Conservation (phyloP, 2,797 vertebrate species). For the Nyctibius grandis region DNA sequence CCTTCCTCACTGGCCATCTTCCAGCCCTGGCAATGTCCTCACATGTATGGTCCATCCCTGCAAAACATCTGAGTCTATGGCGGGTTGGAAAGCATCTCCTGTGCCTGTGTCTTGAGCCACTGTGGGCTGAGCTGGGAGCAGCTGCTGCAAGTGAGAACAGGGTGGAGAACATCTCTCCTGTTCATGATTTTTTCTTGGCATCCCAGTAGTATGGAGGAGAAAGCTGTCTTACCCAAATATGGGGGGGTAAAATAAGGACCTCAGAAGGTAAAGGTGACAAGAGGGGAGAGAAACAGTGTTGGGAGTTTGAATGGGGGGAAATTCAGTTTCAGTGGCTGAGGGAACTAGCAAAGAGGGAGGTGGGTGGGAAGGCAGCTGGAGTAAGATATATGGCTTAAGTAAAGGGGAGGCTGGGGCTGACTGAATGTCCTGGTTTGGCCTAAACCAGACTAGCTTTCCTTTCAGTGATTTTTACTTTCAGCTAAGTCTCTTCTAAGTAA, state of each 20-base stretch:
- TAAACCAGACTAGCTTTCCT: too few species aligned
- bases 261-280: not conserved
- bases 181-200: not conserved
- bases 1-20: not conserved
- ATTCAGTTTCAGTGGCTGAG: not conserved
- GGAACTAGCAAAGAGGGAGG: not conserved
- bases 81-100: not conserved
- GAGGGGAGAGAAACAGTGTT: not conserved
- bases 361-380: not conserved
- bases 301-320: not conserved
- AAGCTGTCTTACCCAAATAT: not conserved
- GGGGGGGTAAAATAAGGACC: not conserved
- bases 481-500: too few species aligned
- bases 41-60: not conserved
- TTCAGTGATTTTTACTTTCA: too few species aligned
- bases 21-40: not conserved
- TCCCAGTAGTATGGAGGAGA: not conserved
- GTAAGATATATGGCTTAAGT: not conserved
- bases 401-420: not conserved
- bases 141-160: not conserved
- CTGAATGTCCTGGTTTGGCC: too few species aligned
- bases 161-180: not conserved
- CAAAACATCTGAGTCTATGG: not conserved
- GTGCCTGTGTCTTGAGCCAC: not conserved
- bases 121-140: not conserved